Evolutionary conservation across 2,113 vertebrate genomes (phyloP), one percentile per base, ranked within the genome.

Genomic region (Acanthochromis polyacanthus): DNA sequence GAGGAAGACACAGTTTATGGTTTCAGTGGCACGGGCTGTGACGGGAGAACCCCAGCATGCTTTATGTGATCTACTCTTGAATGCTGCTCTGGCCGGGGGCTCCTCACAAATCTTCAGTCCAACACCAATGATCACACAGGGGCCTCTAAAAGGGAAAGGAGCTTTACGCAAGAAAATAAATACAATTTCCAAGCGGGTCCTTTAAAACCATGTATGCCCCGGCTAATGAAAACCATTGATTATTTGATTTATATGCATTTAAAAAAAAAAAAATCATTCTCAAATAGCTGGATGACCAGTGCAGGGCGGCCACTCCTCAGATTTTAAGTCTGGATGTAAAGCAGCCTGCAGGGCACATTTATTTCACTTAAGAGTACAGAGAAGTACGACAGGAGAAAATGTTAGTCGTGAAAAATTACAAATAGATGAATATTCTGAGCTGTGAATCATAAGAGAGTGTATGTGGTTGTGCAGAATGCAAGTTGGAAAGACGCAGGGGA

Each of bases 21-120:
- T 83, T 83, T 79, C 79, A 77, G 88, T 58, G 74, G 81, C 70
- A 82, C 30, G 75, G 71, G 53, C 74, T 82, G 23, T 67, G 88
- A 87, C 40, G 38, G 82, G 80, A 75, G 87, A 76, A 77, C 51
- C 79, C 77, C 78, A 58, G 85, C 63, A 68, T 88, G 46, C 78
- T 90, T 91, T 86, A 91, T 85, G 86, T 59, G 78, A 81, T 85
- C 81, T 71, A 64, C 80, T 87, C 78, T 60, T 59, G 52, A 86
- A 82, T 4, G 63, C 73, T 2, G 71, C 74, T 83, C 81, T 71
- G 66, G 87, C 80, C 17, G 23, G 80, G 59, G 77, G 86, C 85
- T 85, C 83, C 83, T 82, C 89, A 89, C 92, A 91, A 93, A 93
- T 91, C 90, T 93, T 83, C 72, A 77, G 86, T 43, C 85, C 66